These are phyloP conservation scores for Xylota segnis DNA, from an alignment of 2,888 invertebrate species.

Conservation along the genomic window DNA sequence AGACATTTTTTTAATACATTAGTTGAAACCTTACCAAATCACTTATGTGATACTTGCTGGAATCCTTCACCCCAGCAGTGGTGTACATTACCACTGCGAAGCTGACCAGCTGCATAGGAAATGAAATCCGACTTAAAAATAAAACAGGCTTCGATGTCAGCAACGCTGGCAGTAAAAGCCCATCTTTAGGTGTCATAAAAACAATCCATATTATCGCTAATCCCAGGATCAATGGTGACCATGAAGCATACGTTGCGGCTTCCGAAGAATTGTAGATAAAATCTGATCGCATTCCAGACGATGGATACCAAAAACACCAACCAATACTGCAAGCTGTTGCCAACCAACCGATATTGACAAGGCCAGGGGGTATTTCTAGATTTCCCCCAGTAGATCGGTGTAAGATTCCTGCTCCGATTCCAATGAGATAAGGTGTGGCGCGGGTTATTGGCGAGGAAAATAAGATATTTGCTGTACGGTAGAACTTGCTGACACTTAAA, in stretches of 20 bases:
- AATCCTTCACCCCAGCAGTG: constrained; percentile 87
- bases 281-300: constrained; percentile 86
- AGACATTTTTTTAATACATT: neutral
- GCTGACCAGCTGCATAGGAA: constrained; percentile 88
- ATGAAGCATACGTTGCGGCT: constrained; percentile 88
- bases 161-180: constrained; percentile 80
- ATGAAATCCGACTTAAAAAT: constrained; percentile 88
- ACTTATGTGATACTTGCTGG: constrained; percentile 86
- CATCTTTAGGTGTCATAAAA: constrained; percentile 83
- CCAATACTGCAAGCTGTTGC: constrained; percentile 78
- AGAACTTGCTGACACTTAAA: constrained; percentile 88
- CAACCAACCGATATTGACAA: constrained; percentile 82
- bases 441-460: constrained; percentile 88
- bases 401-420: constrained; percentile 87
- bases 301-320: constrained; percentile 87
- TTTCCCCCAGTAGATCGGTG: constrained; percentile 81
- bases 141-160: constrained; percentile 86
- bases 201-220: constrained; percentile 88
- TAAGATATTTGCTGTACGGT: constrained; percentile 88
- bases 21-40: constrained; percentile 86
- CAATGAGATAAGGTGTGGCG: constrained; percentile 88
- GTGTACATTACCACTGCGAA: constrained; percentile 89
- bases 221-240: constrained; percentile 88
- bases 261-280: constrained; percentile 87
- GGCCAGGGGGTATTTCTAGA: constrained; percentile 83